Base-by-base conservation (phyloP, 2,797 vertebrate species). In the Sebastes itinus region DNA sequence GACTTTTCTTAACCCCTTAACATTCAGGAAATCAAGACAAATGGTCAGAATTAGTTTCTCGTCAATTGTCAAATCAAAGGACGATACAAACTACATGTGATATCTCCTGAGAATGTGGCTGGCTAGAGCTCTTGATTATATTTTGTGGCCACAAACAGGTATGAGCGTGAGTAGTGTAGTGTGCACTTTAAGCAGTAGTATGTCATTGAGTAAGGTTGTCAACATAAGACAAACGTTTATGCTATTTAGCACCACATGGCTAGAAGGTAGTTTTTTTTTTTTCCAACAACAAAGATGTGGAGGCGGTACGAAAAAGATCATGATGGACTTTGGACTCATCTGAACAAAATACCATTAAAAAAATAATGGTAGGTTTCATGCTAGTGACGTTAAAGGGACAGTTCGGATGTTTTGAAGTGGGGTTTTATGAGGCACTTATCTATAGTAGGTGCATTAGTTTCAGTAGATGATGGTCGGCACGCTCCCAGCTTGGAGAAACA, bases 41-140 rank as follows among this genome's bases (percentile, higher is more conserved):
- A 72, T 20, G 62, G 32, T 73, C 74, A 74, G n/a, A 68, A 70
- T 82, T 25, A 3, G 62, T 71, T 75, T 67, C 12, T 60, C 20
- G 54, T 76, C 63, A n/a, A 32, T 69, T 67, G 4, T 84, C 30
- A 65, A 88, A 85, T 76, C 62, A 83, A 80, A 78, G 52, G 80
- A 91, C 63, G 42, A 67, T 33, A 70, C 58, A 88, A 72, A 77
- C 72, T 83, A 87, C 70, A 55, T 18, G 58, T 77, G 83, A 71
- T 67, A 55, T 92, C 89, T 89, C 90, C 91, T 94, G 91, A 92
- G 91, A 83, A 69, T 65, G 89, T 81, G 83, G 87, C 87, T 46
- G 22, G 55, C 75, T 73, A 33, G 82, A 83, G 77, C 79, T 83
- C 81, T 83, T 55, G 59, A 60, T 60, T 61, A 55, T 18, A 38